Conservation (phyloP, 2,888 invertebrate genomes). For the Hololepta plana region DNA sequence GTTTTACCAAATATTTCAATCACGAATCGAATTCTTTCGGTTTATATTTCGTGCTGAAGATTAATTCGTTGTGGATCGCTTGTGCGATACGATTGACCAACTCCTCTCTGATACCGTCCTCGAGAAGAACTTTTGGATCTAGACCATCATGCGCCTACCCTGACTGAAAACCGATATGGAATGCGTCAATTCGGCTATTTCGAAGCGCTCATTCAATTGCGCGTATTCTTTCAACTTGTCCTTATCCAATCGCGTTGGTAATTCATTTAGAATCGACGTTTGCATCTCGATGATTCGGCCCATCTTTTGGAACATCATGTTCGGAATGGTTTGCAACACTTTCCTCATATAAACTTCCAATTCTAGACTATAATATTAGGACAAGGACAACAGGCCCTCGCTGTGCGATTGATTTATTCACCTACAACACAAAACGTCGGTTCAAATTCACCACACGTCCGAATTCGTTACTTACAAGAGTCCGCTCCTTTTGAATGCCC, state of each 20-base stretch:
- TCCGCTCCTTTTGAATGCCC: no score
- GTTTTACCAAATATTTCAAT: slow-evolving; percentile 53
- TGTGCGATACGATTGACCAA: slow-evolving; percentile 58
- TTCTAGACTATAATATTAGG: slow-evolving; percentile 79
- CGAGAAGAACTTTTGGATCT: slow-evolving; percentile 83
- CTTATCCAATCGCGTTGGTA: slow-evolving; percentile 86
- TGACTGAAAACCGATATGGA: slow-evolving; percentile 90
- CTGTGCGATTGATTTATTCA: slow-evolving; percentile 88
- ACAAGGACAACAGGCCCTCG: slow-evolving; percentile 81
- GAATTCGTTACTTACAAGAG: slow-evolving; percentile 75
- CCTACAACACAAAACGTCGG: slow-evolving; percentile 77
- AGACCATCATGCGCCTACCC: no score
- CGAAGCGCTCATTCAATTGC: slow-evolving; percentile 73
- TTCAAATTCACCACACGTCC: slow-evolving; percentile 56
- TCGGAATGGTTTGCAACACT: slow-evolving; percentile 91
- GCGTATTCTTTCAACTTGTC: slow-evolving; percentile 85
- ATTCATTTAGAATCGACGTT: slow-evolving; percentile 72
- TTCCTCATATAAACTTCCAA: slow-evolving; percentile 84
- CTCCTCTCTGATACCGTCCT: slow-evolving; percentile 90
- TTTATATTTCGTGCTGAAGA: slow-evolving; percentile 48
- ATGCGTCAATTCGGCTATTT: slow-evolving; percentile 84
- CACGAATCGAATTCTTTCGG: slow-evolving; percentile 31
- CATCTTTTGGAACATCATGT: slow-evolving; percentile 84
- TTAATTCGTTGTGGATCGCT: slow-evolving; percentile 51
- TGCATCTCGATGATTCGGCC: slow-evolving; percentile 80